phyloP scores from a whole-genome alignment of 2,113 vertebrate genomes.

The Gobio gobio region DNA sequence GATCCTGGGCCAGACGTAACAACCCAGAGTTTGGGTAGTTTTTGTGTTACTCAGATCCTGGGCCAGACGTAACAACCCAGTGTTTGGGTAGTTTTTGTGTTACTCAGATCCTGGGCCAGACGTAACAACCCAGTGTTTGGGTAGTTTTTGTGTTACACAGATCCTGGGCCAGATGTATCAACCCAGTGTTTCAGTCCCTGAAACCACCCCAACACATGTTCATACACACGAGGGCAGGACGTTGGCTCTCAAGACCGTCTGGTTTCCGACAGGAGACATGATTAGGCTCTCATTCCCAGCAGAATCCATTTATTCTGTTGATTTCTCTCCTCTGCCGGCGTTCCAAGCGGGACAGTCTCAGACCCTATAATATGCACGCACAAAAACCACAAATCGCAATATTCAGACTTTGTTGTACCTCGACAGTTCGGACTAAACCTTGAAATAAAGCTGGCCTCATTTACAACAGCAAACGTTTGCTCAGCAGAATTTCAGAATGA shows the following conservation, averaged over 20 bases:
- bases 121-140: no score
- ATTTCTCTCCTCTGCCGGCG: background rate
- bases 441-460: background rate
- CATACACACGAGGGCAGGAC: background rate
- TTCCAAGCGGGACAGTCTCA: background rate
- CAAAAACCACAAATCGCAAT: background rate
- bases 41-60: no score
- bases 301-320: background rate
- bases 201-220: background rate
- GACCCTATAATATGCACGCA: background rate
- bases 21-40: no score
- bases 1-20: no score
- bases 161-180: no score
- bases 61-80: no score
- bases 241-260: background rate
- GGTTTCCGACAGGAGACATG: background rate
- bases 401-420: background rate
- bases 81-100: no score
- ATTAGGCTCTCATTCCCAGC: background rate
- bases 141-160: no score
- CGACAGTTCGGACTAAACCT: background rate
- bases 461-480: constrained; percentile 34
- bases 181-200: background rate
- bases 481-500: constrained; percentile 19
- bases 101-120: no score